Conservation (phyloP, 2,113 vertebrate genomes). For the Neolamprologus toae region DNA sequence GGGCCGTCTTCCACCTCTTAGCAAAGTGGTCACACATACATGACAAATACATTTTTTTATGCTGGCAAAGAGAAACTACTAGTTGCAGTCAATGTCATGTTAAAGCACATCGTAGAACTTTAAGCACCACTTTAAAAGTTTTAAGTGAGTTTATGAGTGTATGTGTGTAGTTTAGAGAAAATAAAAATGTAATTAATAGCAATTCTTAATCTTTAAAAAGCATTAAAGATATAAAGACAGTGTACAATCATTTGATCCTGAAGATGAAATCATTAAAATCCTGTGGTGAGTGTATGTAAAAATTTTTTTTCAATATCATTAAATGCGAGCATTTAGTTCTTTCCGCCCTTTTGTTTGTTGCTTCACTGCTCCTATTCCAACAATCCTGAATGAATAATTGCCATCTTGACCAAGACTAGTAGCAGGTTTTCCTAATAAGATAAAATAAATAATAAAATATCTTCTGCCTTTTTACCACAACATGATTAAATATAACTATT, state of each 20-base stretch:
- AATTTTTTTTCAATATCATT: accelerated
- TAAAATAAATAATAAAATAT: not conserved
- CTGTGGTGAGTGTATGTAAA: not conserved
- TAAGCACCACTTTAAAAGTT: not conserved
- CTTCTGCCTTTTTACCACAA: not conserved
- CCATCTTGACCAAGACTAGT: not conserved
- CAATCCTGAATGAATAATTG: not conserved
- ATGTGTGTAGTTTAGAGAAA: not conserved
- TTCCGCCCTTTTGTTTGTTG: not conserved
- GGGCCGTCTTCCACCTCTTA: accelerated
- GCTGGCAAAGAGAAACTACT: not conserved
- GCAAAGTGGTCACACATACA: not conserved
- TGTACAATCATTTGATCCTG: not conserved
- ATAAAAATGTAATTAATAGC: not conserved
- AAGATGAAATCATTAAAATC: not conserved
- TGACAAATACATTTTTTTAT: accelerated
- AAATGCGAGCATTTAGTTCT: not conserved
- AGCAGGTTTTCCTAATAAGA: not conserved
- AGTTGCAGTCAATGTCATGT: not conserved
- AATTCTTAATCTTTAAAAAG: not conserved
- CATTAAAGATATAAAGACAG: accelerated
- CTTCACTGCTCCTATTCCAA: not conserved
- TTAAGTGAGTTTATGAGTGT: not conserved
- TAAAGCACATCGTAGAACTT: not conserved
- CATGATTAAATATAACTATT: not conserved